Base-by-base conservation (phyloP, 2,797 vertebrate genomes). In the Neomorphus geoffroyi region DNA sequence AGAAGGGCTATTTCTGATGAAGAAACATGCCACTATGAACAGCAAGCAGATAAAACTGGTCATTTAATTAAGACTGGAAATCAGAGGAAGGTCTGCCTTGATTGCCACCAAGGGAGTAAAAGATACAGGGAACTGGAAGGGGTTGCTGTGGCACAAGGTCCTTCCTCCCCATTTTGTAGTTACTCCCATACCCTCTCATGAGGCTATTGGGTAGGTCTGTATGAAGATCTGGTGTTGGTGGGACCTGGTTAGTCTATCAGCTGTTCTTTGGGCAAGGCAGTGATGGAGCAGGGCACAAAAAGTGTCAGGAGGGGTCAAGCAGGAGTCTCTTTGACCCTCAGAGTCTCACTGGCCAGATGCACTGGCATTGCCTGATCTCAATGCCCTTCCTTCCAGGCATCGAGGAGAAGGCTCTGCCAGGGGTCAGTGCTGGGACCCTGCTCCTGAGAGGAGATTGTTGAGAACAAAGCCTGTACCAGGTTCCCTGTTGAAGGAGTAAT, bases 21-120 rank as follows among this genome's bases (percentile, higher is more conserved):
- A n/a, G n/a, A n/a, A n/a, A n/a, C n/a, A 15, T 0, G 0, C 32
- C 32, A 3, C 33, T 39, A 5, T 30, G 16, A 77, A 32, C 32
- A 88, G 23, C 39, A 46, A 61, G 28, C 5, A 2, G 57, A 41
- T 74, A 45, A 86, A 90, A 21, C 5, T 18, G 28, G 11, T 2
- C 5, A 7, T 69, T 65, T 79, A 35, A 70, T 51, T 48, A 45
- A 75, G 12, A 27, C 54, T 82, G 27, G 46, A 66, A 83, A 7
- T 56, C 53, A 74, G 51, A 69, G 32, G 33, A 69, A 66, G 27
- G 18, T 60, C 64, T 93, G 54, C 19, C 15, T 39, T 62, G 78
- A 45, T 50, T 69, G 64, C 58, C 37, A 35, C 27, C 23, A 10
- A 41, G 50, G 23, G 39, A 56, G 28, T 39, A 33, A 51, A 6